Percentiles rank a stretch among this genome's conserved stretches.
These are phyloP conservation scores for Thamnophis elegans DNA, from an alignment of 2,797 vertebrate genomes.

Conservation along the genomic window DNA sequence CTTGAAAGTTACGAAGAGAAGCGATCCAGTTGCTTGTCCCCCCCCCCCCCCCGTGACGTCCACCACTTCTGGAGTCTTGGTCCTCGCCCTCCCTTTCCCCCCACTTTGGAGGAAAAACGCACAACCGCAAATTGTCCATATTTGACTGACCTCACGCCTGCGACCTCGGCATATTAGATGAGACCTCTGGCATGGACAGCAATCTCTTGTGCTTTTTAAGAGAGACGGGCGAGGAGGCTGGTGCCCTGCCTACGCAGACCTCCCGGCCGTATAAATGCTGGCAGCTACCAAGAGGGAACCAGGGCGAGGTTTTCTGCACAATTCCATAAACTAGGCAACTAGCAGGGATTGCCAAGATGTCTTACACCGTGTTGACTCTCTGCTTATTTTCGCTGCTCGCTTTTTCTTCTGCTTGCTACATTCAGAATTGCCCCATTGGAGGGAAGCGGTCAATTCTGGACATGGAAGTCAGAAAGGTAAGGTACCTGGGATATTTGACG, in stretches of 20 bases:
- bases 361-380: constrained; percentile 52
- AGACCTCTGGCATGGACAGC: constrained; percentile 45
- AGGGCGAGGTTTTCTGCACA: rapidly evolving
- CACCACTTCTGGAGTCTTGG: background rate
- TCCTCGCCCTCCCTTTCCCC: background rate
- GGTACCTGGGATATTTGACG: background rate
- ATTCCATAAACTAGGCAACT: background rate
- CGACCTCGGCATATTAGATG: constrained; percentile 48
- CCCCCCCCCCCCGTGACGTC: constrained; percentile 6
- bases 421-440: constrained; percentile 80
- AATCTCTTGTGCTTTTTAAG: constrained; percentile 55
- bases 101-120: rapidly evolving
- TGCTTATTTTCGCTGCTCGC: constrained; percentile 70
- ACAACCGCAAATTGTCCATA: constrained; percentile 45
- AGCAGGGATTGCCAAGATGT: constrained; percentile 33
- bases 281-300: rapidly evolving
- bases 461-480: constrained; percentile 72
- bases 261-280: constrained; percentile 19
- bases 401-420: constrained; percentile 77
- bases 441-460: constrained; percentile 73
- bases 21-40: background rate
- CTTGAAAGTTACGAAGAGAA: background rate
- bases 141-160: constrained; percentile 65
- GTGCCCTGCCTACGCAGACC: background rate
- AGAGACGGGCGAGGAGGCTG: constrained; percentile 16